Percentiles rank a stretch among this genome's conserved stretches.
phyloP scores from a whole-genome alignment of 1,140 invertebrate genomes.

The Drosophila nebulosa region DNA sequence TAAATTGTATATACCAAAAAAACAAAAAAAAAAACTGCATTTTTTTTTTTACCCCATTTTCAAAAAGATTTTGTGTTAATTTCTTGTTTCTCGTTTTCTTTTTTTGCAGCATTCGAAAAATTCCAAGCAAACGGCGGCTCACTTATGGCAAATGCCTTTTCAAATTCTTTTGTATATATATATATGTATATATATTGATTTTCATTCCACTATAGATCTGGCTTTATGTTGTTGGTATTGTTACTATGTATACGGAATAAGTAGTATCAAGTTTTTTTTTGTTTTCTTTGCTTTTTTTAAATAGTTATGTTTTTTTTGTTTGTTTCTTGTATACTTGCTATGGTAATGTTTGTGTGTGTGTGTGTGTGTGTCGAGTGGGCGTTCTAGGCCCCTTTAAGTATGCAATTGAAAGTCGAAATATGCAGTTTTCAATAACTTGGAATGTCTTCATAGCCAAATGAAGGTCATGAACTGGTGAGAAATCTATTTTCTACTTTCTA shows the following conservation, averaged over 20 bases:
- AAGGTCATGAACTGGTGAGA: no score
- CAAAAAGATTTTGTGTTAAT: not conserved
- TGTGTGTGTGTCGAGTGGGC: not conserved
- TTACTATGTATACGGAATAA: not conserved
- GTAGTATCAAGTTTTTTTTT: not conserved
- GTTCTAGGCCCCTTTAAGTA: no score
- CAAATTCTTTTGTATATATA: no score
- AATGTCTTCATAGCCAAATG: no score
- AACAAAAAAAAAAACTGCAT: slow-evolving; percentile 1
- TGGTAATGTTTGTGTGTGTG: slow-evolving; percentile 1
- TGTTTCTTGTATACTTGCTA: not conserved
- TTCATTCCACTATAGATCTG: not conserved
- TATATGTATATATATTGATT: no score
- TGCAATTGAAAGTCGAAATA: no score
- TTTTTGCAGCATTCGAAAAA: not conserved
- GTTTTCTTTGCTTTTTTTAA: no score
- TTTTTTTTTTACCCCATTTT: not conserved
- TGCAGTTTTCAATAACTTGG: no score
- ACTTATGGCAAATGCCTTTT: no score
- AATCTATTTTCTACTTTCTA: no score
- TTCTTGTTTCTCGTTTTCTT: not conserved
- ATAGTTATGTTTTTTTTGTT: not conserved
- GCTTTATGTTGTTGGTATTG: not conserved
- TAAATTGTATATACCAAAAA: not conserved
- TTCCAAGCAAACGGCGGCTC: slow-evolving; percentile 2